These are phyloP conservation scores for Micropterix aruncella DNA, from an alignment of 2,888 invertebrate species.

Conservation along the genomic window DNA sequence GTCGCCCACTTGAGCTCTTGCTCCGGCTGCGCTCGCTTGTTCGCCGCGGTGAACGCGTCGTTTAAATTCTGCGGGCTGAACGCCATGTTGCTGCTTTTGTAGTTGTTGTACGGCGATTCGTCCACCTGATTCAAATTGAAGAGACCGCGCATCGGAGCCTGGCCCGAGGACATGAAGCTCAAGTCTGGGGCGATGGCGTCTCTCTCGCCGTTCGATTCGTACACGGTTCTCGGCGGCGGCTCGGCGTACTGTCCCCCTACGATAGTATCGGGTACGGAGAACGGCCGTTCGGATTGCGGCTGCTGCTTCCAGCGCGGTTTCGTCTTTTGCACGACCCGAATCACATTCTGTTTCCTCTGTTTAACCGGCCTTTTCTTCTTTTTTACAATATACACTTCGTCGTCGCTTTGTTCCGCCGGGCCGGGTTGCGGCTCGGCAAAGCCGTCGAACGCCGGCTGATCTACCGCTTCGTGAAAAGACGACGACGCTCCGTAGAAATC, in stretches of 20 bases:
- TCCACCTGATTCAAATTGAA: constrained; percentile 6
- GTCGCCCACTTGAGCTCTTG: not conserved
- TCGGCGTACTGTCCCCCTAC: constrained; percentile 16
- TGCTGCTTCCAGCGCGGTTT: not conserved
- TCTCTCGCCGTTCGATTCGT: constrained; percentile 4
- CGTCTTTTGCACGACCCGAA: not conserved
- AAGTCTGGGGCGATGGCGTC: not conserved
- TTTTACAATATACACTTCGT: constrained; percentile 3
- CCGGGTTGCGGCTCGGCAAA: constrained; percentile 6
- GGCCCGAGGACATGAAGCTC: not conserved
- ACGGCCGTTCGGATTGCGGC: not conserved
- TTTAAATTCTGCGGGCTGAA: constrained; percentile 12
- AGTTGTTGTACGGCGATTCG: constrained; percentile 8
- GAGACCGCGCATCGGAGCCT: not conserved
- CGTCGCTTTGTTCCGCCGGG: constrained; percentile 6
- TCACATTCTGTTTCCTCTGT: not conserved
- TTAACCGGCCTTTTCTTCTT: constrained; percentile 8
- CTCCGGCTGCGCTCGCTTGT: constrained; percentile 8
- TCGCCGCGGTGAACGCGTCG: constrained; percentile 12
- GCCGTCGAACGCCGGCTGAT: constrained; percentile 2
- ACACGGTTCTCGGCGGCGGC: constrained; percentile 11
- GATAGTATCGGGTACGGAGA: not conserved
- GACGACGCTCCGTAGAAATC: constrained; percentile 11
- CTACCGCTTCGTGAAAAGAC: constrained; percentile 1
- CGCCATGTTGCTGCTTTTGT: constrained; percentile 11